Conservation (phyloP, 53 echinoderm and acorn worm genomes). For the Apostichopus leukothele region DNA sequence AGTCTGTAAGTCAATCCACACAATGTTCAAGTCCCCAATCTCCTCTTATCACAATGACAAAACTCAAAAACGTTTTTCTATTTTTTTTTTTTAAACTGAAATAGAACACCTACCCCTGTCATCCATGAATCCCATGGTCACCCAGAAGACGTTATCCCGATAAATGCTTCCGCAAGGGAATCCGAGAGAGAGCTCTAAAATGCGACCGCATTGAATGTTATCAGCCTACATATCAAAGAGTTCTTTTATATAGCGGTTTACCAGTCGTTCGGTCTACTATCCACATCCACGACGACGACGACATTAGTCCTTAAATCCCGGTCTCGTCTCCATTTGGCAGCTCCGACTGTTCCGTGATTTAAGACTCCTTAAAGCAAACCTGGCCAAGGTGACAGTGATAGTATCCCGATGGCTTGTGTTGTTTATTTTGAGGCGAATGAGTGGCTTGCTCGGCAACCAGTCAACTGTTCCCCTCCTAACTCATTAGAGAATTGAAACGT, state of each 20-base stretch:
- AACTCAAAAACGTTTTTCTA: no score
- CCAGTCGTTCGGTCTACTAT: not conserved
- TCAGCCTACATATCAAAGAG: not conserved
- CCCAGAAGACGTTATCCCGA: not conserved
- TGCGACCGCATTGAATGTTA: no score
- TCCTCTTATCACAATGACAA: no score
- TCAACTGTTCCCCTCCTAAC: conserved; percentile 17
- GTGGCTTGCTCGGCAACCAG: conserved; percentile 24
- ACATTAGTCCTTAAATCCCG: not conserved
- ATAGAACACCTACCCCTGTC: conserved; percentile 38
- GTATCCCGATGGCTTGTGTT: conserved; percentile 34
- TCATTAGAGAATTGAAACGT: conserved; percentile 44
- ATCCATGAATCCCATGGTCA: conserved; percentile 33
- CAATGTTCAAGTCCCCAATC: no score
- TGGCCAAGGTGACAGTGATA: conserved; percentile 30
- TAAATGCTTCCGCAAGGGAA: not conserved
- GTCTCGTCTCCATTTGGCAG: not conserved
- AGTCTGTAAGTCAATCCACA: no score
- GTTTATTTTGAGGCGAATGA: conserved; percentile 41
- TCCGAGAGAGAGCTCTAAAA: not conserved
- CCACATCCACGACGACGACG: not conserved
- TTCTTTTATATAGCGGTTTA: not conserved
- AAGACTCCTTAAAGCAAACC: conserved; percentile 40
- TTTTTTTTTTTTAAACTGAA: not conserved
- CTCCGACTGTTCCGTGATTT: not conserved